phyloP scores from a whole-genome alignment of 2,113 vertebrate genomes.

The Hippoglossus stenolepis region DNA sequence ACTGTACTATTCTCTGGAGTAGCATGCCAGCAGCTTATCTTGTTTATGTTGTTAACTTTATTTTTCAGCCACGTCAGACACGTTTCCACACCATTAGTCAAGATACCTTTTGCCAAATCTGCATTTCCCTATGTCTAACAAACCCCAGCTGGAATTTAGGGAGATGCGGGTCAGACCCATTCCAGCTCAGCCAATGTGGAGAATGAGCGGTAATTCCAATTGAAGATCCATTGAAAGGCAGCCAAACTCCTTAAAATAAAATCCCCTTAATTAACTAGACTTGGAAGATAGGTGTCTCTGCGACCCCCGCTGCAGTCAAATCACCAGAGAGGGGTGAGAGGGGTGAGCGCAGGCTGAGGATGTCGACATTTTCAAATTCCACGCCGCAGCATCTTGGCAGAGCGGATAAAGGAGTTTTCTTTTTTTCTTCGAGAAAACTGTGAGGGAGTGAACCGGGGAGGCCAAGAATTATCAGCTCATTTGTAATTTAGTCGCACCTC shows the following conservation, averaged over 20 bases:
- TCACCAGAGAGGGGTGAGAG: conserved; percentile 14
- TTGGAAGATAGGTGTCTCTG: conserved; percentile 43
- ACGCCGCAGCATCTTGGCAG: conserved; percentile 57
- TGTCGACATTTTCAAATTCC: conserved; percentile 72
- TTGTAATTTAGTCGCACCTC: conserved; percentile 68
- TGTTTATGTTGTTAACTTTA: conserved; percentile 45
- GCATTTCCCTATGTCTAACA: conserved; percentile 49
- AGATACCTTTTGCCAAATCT: conserved; percentile 63
- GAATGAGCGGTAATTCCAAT: conserved; percentile 47
- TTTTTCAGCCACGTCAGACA: conserved; percentile 35
- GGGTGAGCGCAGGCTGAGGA: conserved; percentile 25
- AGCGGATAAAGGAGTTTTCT: conserved; percentile 52
- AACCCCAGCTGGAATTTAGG: conserved; percentile 54
- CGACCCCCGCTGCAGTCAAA: conserved; percentile 59
- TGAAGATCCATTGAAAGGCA: conserved; percentile 60
- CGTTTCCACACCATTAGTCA: conserved; percentile 62
- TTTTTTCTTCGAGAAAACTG: conserved; percentile 18
- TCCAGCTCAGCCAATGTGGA: conserved; percentile 39
- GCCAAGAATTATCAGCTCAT: conserved; percentile 68
- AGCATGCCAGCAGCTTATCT: conserved; percentile 54
- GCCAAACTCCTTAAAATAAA: conserved; percentile 65
- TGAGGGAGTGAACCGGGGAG: conserved; percentile 57
- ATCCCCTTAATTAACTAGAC: conserved; percentile 67
- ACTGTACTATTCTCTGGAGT: conserved; percentile 38
- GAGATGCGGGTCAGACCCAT: conserved; percentile 56